phyloP scores from a whole-genome alignment of 2,888 invertebrate genomes.

The Callyntrura sp. region DNA sequence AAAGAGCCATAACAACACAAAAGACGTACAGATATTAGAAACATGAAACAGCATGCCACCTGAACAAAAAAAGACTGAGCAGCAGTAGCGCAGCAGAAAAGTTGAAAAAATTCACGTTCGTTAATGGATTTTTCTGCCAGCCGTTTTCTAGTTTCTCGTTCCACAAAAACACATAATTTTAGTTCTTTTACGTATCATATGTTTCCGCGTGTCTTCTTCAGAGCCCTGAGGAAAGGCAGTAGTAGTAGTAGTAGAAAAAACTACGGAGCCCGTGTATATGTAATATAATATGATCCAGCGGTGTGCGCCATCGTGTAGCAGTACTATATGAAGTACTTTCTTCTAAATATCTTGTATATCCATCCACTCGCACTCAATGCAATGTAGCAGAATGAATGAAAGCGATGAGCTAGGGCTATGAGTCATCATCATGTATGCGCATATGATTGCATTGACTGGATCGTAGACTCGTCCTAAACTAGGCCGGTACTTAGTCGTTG shows the following conservation, averaged over 20 bases:
- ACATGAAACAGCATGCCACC: neutral
- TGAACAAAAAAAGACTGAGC: neutral
- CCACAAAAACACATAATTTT: conserved; percentile 5
- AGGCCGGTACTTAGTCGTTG: too few species aligned
- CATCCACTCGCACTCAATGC: too few species aligned
- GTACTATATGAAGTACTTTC: neutral
- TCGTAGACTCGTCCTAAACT: neutral
- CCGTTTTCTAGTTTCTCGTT: neutral
- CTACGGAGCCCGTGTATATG: too few species aligned
- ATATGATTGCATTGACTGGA: neutral
- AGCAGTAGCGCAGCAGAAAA: neutral
- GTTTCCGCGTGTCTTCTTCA: neutral
- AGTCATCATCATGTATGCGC: neutral
- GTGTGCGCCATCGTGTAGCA: neutral
- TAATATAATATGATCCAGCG: neutral
- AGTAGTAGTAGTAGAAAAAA: neutral
- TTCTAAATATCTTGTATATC: too few species aligned
- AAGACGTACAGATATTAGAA: neutral
- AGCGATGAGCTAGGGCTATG: too few species aligned
- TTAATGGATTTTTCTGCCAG: conserved; percentile 48
- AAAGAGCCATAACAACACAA: neutral
- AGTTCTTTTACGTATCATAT: neutral
- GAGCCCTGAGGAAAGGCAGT: neutral
- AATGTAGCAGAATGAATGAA: too few species aligned
- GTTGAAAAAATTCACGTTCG: neutral